Evolutionary conservation across 2,113 vertebrate species (phyloP).

Genomic region (Hippocampus comes): DNA sequence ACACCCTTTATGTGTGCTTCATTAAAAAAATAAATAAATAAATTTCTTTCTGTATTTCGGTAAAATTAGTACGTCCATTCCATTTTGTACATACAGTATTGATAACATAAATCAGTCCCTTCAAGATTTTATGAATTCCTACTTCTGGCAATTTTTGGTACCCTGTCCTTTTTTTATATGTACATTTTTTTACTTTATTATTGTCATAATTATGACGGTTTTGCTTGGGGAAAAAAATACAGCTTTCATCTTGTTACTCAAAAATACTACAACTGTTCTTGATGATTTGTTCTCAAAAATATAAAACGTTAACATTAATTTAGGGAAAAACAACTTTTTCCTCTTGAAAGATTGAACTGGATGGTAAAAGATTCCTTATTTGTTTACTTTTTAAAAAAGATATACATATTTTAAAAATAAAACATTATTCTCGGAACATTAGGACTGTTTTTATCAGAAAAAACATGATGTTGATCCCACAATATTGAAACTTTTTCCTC

Average conservation of each 20-base stretch:
- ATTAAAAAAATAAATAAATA: too few species aligned
- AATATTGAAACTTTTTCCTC: too few species aligned
- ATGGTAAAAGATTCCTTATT: too few species aligned
- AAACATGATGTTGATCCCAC: too few species aligned
- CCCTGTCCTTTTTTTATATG: too few species aligned
- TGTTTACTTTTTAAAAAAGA: too few species aligned
- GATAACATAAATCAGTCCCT: not conserved
- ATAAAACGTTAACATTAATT: not conserved
- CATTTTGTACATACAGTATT: not conserved
- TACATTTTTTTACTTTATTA: not conserved
- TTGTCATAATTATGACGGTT: not conserved
- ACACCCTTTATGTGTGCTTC: not conserved
- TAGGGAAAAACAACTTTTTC: not conserved
- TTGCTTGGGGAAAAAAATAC: not conserved
- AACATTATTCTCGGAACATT: not conserved
- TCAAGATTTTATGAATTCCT: not conserved
- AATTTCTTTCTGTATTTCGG: too few species aligned
- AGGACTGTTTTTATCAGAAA: too few species aligned
- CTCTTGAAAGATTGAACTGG: too few species aligned
- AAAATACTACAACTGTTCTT: not conserved
- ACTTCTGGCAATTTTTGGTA: not conserved
- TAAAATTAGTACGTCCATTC: not conserved
- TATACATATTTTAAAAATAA: too few species aligned
- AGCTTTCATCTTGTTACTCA: too few species aligned
- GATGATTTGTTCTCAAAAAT: not conserved